These are phyloP conservation scores for Sebastes vulpes DNA, from an alignment of 2,797 vertebrate genomes.

Conservation along the genomic window DNA sequence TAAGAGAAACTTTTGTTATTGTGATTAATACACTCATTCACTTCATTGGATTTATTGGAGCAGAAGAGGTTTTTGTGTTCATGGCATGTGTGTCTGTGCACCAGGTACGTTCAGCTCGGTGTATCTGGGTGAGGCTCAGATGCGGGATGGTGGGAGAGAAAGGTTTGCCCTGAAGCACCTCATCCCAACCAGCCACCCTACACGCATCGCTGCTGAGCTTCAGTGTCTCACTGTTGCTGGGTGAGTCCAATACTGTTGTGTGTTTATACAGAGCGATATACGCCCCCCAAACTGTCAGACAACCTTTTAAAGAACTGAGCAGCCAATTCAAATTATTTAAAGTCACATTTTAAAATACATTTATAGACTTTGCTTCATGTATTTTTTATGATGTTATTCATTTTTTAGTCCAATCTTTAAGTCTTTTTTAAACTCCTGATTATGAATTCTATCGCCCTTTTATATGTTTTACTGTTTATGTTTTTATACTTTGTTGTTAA, in stretches of 20 bases:
- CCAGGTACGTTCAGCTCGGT: conserved; percentile 98
- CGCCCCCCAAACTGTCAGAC: background rate
- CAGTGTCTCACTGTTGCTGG: conserved; percentile 96
- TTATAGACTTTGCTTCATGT: background rate
- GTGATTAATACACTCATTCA: background rate
- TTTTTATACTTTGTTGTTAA: background rate
- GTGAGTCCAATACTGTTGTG: conserved; percentile 76
- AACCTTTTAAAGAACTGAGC: background rate
- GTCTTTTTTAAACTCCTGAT: background rate
- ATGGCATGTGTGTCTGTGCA: background rate
- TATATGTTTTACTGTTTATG: background rate
- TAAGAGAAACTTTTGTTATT: background rate
- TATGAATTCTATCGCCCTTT: background rate
- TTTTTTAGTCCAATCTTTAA: background rate
- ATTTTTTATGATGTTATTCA: background rate
- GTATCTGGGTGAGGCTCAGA: conserved; percentile 93
- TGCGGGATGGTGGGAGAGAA: conserved; percentile 88
- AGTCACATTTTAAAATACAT: background rate
- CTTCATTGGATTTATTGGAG: background rate
- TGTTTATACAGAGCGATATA: background rate
- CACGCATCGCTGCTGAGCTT: conserved; percentile 96
- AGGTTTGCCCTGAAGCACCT: conserved; percentile 97
- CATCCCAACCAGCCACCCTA: conserved; percentile 97
- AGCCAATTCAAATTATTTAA: background rate
- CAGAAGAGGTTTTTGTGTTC: background rate